Evolutionary conservation across 1,140 invertebrate genomes (phyloP).

Genomic region (Cryptotermes secundus): DNA sequence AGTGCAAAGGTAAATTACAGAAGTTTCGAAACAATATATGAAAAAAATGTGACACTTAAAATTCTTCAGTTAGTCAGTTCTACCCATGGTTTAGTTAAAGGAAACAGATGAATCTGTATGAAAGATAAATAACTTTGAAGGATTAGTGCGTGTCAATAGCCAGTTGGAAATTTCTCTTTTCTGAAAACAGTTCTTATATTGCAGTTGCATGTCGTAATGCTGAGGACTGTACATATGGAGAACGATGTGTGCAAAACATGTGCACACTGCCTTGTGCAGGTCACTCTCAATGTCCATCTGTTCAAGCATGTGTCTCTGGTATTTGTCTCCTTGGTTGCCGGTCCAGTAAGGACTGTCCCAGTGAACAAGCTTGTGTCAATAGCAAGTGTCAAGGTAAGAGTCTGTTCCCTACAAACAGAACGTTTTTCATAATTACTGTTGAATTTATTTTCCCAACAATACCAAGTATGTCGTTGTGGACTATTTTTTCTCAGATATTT

Average conservation of each 20-base stretch:
- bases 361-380: slow-evolving; percentile 74
- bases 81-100: background rate
- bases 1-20: slow-evolving; percentile 64
- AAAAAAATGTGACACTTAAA: background rate
- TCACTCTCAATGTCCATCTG: slow-evolving; percentile 74
- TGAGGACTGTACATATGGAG: slow-evolving; percentile 76
- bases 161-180: background rate
- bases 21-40: background rate
- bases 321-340: slow-evolving; percentile 80
- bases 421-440: no score
- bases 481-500: no score
- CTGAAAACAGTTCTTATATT: slow-evolving; percentile 36
- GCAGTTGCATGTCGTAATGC: slow-evolving; percentile 73
- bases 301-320: slow-evolving; percentile 77
- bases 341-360: slow-evolving; percentile 74
- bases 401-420: background rate
- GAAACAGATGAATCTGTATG: background rate
- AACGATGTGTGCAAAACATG: slow-evolving; percentile 74
- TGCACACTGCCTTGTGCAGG: slow-evolving; percentile 75
- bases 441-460: no score
- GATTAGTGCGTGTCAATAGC: background rate
- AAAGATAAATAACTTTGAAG: background rate
- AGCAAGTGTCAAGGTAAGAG: slow-evolving; percentile 68
- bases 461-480: no score
- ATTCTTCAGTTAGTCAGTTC: no score